Base-by-base conservation (phyloP, 2,113 vertebrate genomes). In the Pachyramphus minor region DNA sequence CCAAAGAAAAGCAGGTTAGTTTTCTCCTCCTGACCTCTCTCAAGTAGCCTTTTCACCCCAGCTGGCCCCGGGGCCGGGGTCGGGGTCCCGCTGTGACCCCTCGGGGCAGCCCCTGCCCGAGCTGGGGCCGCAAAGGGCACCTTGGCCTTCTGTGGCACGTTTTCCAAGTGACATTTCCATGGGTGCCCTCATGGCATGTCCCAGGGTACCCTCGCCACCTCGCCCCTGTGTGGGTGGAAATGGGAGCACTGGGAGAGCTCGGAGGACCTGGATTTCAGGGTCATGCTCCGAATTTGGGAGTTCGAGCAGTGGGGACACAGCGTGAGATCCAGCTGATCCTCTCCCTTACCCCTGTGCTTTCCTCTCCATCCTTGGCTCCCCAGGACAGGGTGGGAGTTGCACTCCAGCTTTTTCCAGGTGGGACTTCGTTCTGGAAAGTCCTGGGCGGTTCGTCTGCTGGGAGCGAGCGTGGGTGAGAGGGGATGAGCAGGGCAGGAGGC, bases 11-110 rank as follows among this genome's bases (percentile, higher is more conserved):
- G 82, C 93, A 67, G 96, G 45, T 93, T n/a, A n/a, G 72, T 59
- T 95, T 88, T 92, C 92, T 86, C 90, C 93, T 90, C 76, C 62
- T 81, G 95, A 93, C 92, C 92, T 89, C 94, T 87, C 84, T 19
- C 71, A 4, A 83, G 89, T 19, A 28, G 84, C 90, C 93, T 90
- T 94, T 88, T 85, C 87, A 87, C 87, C 91, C 89, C 77, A 7
- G 60, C 89, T 72, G 93, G 87, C 82, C 90, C 88, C 23, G 2
- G 35, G 93, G 82, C 30, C 1, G 1, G 21, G 87, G 47, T 91
- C 45, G 14, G 87, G 93, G 82, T 88, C 89, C 37, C 4, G 5
- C 49, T 0, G 8, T 31, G 91, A 33, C 89, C 85, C 35, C 41
- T 1, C 0, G 15, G 60, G 6, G 45, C 56, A 55, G 13, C 71